phyloP scores from a whole-genome alignment of 2,113 vertebrate species.

The Phoenicopterus ruber region DNA sequence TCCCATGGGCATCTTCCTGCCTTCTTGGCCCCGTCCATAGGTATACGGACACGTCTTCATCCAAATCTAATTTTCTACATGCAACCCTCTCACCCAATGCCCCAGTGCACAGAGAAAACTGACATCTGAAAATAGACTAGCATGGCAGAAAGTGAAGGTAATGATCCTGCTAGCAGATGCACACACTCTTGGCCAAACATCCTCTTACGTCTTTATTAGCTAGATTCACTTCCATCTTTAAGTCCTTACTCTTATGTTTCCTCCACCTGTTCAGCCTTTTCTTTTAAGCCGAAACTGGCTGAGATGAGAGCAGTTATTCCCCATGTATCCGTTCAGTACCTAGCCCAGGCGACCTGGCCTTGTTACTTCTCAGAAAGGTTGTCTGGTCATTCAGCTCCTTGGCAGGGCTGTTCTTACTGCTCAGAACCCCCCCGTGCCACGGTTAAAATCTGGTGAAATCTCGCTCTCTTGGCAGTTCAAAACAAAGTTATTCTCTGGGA shows the following conservation, averaged over 20 bases:
- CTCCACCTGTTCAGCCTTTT: background rate
- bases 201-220: background rate
- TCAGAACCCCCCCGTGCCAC: background rate
- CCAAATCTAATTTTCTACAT: background rate
- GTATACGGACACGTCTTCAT: background rate
- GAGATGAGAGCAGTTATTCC: background rate
- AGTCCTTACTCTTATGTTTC: background rate
- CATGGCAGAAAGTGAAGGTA: background rate
- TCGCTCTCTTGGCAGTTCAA: background rate
- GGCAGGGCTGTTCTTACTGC: background rate
- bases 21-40: background rate
- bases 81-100: background rate
- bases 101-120: background rate
- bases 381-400: background rate
- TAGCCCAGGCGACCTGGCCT: fast-evolving
- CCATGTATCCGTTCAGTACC: background rate
- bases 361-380: background rate
- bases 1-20: background rate
- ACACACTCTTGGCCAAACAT: background rate
- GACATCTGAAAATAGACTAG: background rate
- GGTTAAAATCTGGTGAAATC: background rate
- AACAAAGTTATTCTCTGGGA: background rate
- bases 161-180: background rate
- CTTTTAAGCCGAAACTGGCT: background rate
- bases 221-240: background rate